phyloP scores from a whole-genome alignment of 2,113 vertebrate species.

The Chaetura pelagica region DNA sequence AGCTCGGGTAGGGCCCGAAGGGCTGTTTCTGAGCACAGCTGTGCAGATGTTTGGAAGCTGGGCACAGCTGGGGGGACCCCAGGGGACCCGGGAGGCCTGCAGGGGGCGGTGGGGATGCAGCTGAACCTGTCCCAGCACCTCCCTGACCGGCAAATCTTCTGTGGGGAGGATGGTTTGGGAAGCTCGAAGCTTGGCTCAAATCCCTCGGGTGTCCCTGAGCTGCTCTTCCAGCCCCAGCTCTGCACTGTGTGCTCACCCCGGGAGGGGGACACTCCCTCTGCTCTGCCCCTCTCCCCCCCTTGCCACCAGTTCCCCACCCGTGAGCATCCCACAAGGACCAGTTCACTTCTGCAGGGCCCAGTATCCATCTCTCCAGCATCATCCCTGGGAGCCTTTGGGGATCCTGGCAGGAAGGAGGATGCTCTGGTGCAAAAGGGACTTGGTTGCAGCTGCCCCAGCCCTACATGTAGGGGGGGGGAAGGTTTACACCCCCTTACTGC shows the following conservation, averaged over 20 bases:
- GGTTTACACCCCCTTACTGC: too few relatives aligned
- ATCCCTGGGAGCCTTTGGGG: neutral
- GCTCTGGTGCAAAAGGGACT: neutral
- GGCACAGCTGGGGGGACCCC: neutral
- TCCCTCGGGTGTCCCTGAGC: neutral
- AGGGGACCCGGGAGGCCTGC: accelerated
- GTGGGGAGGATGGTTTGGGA: neutral
- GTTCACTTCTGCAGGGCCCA: neutral
- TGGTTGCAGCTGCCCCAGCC: neutral
- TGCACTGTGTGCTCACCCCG: accelerated
- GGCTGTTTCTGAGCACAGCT: neutral
- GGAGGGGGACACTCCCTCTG: neutral
- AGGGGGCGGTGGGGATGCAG: neutral
- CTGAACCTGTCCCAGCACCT: accelerated
- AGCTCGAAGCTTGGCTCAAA: neutral
- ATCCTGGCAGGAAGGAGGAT: neutral
- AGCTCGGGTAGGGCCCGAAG: accelerated
- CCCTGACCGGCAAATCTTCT: accelerated
- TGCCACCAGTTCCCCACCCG: neutral
- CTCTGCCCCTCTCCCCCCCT: neutral
- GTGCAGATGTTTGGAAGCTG: neutral
- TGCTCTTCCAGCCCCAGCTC: neutral
- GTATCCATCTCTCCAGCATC: neutral
- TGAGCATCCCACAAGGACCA: neutral
- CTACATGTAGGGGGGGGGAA: accelerated